Evolutionary conservation across 1,140 invertebrate species (phyloP).

Genomic region (Drosophila pseudoananassae): DNA sequence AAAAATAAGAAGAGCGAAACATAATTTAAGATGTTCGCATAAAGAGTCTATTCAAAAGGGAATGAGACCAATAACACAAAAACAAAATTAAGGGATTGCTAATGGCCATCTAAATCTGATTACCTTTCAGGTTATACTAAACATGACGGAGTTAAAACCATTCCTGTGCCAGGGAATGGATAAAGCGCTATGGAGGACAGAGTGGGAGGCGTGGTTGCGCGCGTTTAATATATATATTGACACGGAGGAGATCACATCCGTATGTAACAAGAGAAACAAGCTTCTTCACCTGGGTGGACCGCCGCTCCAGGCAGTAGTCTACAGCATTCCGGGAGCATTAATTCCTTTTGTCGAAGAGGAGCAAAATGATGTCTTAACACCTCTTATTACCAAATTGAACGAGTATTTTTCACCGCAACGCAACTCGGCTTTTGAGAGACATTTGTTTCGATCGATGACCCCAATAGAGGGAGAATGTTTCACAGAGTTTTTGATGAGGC

Average conservation of each 20-base stretch:
- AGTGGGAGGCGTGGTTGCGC: no score
- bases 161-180: neutral
- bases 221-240: neutral
- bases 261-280: slow-evolving; percentile 5
- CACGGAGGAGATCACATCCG: slow-evolving; percentile 5
- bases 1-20: neutral
- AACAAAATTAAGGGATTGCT: neutral
- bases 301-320: slow-evolving; percentile 4
- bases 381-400: slow-evolving; percentile 15
- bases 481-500: slow-evolving; percentile 12
- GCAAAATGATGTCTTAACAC: slow-evolving; percentile 2
- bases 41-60: neutral
- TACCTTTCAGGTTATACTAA: neutral
- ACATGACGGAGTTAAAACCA: neutral
- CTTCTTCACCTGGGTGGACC: slow-evolving; percentile 5
- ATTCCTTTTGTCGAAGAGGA: slow-evolving; percentile 4
- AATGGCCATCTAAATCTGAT: neutral
- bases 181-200: no score
- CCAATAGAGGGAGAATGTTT: slow-evolving; percentile 14
- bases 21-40: slow-evolving; percentile 1
- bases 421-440: slow-evolving; percentile 15
- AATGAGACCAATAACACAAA: slow-evolving; percentile 1
- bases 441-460: slow-evolving; percentile 7
- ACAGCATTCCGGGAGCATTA: slow-evolving; percentile 12
- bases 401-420: slow-evolving; percentile 21